Percentiles rank a stretch among this genome's conserved stretches.
Evolutionary conservation across 2,888 invertebrate species (phyloP).

Genomic region (Lycia hirtaria): DNA sequence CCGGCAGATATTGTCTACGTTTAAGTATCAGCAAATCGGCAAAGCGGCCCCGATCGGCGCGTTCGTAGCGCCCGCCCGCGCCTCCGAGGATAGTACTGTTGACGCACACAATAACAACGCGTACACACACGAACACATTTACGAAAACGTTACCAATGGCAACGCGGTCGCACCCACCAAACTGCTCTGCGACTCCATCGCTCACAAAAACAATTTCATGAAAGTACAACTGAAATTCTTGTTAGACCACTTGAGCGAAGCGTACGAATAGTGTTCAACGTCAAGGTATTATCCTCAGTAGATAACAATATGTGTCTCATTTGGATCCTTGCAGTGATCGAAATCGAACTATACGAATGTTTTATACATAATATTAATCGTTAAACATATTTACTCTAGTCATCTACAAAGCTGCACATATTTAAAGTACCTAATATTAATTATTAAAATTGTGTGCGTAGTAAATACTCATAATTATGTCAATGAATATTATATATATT

Average conservation of each 20-base stretch:
- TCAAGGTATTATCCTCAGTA: slow-evolving; percentile 79
- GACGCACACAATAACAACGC: slow-evolving; percentile 72
- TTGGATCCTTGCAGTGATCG: slow-evolving; percentile 86
- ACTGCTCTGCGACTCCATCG: slow-evolving; percentile 79
- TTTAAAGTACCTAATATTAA: slow-evolving; percentile 67
- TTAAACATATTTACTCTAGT: slow-evolving; percentile 81
- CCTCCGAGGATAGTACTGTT: slow-evolving; percentile 73
- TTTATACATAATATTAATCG: slow-evolving; percentile 74
- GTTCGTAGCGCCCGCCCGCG: slow-evolving; percentile 72
- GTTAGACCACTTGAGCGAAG: slow-evolving; percentile 88
- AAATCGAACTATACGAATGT: slow-evolving; percentile 72
- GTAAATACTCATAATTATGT: slow-evolving; percentile 74
- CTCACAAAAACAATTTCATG: slow-evolving; percentile 80
- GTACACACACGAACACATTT: slow-evolving; percentile 57
- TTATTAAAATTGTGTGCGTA: slow-evolving; percentile 72
- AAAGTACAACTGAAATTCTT: slow-evolving; percentile 85
- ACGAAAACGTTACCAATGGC: slow-evolving; percentile 78
- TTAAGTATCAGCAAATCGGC: slow-evolving; percentile 88
- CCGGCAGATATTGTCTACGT: slow-evolving; percentile 91
- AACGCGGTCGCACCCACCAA: slow-evolving; percentile 79
- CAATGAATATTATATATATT: slow-evolving; percentile 66
- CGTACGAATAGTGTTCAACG: slow-evolving; percentile 83
- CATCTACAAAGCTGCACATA: slow-evolving; percentile 83
- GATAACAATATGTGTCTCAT: slow-evolving; percentile 72
- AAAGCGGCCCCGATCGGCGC: slow-evolving; percentile 80